Evolutionary conservation across 2,888 invertebrate genomes (phyloP).

Genomic region (Meteorus cinctellus): DNA sequence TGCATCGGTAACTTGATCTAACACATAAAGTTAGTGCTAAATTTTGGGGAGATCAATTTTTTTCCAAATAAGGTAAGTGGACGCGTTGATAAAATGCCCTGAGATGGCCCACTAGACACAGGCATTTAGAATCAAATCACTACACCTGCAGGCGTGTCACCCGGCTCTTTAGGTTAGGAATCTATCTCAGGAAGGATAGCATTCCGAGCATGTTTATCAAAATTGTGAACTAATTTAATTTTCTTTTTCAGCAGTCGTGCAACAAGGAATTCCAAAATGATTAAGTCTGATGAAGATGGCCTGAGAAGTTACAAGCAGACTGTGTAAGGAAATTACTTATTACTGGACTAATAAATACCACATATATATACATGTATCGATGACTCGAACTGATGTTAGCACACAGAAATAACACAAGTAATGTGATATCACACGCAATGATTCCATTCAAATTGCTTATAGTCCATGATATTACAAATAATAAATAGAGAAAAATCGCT

Average conservation of each 20-base stretch:
- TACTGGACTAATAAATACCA: not conserved
- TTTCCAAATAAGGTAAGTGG: not conserved
- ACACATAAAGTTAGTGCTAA: not conserved
- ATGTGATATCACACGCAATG: no score
- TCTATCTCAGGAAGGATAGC: not conserved
- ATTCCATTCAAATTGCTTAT: no score
- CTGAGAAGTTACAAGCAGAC: slow-evolving; percentile 57
- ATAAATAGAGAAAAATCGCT: no score
- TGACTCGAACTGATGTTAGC: no score
- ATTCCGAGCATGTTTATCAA: not conserved
- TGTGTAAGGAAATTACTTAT: slow-evolving; percentile 55
- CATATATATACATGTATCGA: not conserved
- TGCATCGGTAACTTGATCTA: not conserved
- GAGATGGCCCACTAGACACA: not conserved
- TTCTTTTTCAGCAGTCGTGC: not conserved
- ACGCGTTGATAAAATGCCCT: not conserved
- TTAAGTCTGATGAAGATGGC: slow-evolving; percentile 60
- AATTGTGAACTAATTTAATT: not conserved
- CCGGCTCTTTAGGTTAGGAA: slow-evolving; percentile 55
- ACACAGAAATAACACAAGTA: no score
- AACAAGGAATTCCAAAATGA: slow-evolving; percentile 50
- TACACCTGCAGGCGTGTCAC: slow-evolving; percentile 49
- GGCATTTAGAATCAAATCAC: not conserved
- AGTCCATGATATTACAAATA: no score
- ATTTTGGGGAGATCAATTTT: not conserved